These are phyloP conservation scores for Carassius auratus DNA, from an alignment of 2,113 vertebrate species.

Conservation along the genomic window DNA sequence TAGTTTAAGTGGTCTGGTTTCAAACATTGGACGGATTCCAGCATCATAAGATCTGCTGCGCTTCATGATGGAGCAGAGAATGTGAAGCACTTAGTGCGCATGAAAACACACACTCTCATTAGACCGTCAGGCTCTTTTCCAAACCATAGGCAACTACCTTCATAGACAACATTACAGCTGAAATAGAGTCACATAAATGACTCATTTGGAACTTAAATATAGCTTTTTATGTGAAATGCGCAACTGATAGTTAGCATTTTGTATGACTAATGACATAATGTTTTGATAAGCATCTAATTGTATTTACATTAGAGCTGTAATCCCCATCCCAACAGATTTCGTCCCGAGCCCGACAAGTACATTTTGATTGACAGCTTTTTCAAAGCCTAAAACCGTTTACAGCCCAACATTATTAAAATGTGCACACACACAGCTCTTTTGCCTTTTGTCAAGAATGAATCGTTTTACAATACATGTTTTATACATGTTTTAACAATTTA, in stretches of 20 bases:
- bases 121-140: not conserved
- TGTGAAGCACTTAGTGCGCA: not conserved
- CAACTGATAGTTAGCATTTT: not conserved
- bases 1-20: slow-evolving; percentile 15
- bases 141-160: not conserved
- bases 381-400: no score
- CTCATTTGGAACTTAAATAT: no score
- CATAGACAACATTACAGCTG: not conserved
- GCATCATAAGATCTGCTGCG: not conserved
- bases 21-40: slow-evolving; percentile 13
- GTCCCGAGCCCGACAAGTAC: no score
- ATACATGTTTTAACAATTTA: no score
- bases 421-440: no score
- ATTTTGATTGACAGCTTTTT: no score
- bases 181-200: not conserved
- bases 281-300: not conserved
- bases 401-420: no score
- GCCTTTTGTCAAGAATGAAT: no score
- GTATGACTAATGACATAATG: not conserved
- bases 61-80: not conserved
- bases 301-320: no score
- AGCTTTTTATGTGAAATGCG: no score
- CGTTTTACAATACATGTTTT: no score
- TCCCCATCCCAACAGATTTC: no score
- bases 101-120: not conserved